These are phyloP conservation scores for Pangasianodon gigas DNA, from an alignment of 2,113 vertebrate genomes.

Conservation along the genomic window DNA sequence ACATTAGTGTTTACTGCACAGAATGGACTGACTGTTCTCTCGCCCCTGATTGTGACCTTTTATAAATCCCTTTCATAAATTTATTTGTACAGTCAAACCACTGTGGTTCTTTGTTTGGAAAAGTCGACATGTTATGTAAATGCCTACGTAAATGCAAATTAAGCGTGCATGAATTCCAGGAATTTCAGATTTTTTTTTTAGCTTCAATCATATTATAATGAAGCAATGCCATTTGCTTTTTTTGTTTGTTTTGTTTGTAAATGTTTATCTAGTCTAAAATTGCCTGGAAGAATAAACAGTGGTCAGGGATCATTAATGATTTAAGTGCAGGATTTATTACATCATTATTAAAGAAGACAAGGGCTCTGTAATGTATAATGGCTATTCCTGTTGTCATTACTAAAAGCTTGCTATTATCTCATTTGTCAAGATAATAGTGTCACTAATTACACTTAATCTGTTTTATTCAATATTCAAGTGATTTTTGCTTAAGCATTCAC, in stretches of 20 bases:
- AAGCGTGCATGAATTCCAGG: constrained; percentile 8
- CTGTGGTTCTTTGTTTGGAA: constrained; percentile 10
- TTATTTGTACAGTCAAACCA: background rate
- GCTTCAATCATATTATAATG: background rate
- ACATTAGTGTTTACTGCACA: background rate
- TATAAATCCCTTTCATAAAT: background rate
- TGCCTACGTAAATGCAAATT: constrained; percentile 25
- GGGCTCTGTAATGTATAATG: constrained; percentile 3
- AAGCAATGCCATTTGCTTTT: background rate
- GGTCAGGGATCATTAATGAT: constrained; percentile 26
- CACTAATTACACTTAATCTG: constrained; percentile 37
- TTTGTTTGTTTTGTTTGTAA: background rate
- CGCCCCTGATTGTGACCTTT: constrained; percentile 14
- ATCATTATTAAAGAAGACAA: constrained; percentile 27
- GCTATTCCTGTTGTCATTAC: constrained; percentile 32
- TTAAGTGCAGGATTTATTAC: constrained; percentile 35
- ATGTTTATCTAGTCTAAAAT: background rate
- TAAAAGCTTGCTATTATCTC: constrained; percentile 10
- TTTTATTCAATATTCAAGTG: constrained; percentile 18
- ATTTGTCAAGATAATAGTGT: constrained; percentile 44
- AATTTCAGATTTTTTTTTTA: constrained; percentile 6
- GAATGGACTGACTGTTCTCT: constrained; percentile 10
- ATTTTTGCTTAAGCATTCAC: constrained; percentile 1
- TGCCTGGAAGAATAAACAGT: constrained; percentile 8
- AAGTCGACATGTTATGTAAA: constrained; percentile 11